Conservation (phyloP, 2,797 vertebrate genomes). For the Okamejei kenojei region DNA sequence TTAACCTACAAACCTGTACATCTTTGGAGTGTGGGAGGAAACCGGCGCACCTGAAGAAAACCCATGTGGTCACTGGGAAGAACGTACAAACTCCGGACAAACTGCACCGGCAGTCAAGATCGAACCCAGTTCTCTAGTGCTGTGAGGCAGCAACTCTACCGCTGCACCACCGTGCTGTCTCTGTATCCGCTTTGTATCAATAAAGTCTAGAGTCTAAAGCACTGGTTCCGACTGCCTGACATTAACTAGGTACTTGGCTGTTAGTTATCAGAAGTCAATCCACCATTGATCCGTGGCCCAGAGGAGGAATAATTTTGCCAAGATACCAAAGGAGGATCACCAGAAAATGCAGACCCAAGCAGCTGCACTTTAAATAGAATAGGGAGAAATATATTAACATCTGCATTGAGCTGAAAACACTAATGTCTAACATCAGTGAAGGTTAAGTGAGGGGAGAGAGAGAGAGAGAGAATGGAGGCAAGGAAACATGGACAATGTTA, state of each 20-base stretch:
- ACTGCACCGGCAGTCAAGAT: no score
- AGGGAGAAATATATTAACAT: neutral
- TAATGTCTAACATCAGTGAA: neutral
- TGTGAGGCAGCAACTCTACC: no score
- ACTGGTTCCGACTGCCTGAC: no score
- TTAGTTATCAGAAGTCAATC: neutral
- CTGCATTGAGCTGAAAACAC: neutral
- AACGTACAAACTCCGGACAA: no score
- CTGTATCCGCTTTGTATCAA: no score
- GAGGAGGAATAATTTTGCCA: neutral
- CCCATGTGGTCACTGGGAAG: no score
- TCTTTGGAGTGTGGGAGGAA: no score
- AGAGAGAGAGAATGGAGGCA: neutral
- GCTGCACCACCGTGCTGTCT: no score
- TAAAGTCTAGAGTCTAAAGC: no score
- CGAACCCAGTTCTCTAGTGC: no score
- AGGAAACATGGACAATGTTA: neutral
- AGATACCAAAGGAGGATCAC: neutral
- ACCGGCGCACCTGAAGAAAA: no score
- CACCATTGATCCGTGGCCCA: neutral
- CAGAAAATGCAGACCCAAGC: neutral
- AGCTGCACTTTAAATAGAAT: conserved; percentile 9
- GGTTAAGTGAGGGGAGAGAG: neutral
- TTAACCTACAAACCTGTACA: no score
- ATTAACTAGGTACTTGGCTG: neutral